Percentiles rank a stretch among this genome's conserved stretches.
Conservation (phyloP, 2,888 invertebrate species). For the Gortyna flavago region DNA sequence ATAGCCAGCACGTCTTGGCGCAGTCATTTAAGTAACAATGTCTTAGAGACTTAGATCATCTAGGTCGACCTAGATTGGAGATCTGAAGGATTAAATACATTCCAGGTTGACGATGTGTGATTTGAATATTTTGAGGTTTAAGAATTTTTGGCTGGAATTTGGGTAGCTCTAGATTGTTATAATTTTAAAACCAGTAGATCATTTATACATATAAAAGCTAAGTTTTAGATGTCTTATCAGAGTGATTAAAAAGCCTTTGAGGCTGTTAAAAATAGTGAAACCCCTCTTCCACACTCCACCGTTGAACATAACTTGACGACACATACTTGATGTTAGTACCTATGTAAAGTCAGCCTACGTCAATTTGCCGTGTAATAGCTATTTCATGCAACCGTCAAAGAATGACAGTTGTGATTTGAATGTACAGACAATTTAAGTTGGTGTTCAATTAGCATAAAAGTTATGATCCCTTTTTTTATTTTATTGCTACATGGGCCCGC, state of each 20-base stretch:
- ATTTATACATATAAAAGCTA: background rate
- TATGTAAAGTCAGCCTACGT: background rate
- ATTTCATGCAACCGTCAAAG: background rate
- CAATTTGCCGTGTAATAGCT: background rate
- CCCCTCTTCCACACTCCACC: background rate
- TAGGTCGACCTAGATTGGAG: slow-evolving; percentile 38
- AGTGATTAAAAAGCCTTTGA: background rate
- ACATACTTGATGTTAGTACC: background rate
- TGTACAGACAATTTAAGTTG: too few relatives aligned
- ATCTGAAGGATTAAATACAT: slow-evolving; percentile 42
- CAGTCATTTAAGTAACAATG: slow-evolving; percentile 55
- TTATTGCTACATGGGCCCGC: too few relatives aligned
- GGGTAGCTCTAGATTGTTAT: background rate
- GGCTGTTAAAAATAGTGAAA: background rate
- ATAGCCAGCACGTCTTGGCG: slow-evolving; percentile 38
- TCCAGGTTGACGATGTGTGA: slow-evolving; percentile 17
- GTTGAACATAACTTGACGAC: background rate
- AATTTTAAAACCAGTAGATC: background rate
- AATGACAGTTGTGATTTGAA: background rate
- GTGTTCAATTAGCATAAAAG: background rate
- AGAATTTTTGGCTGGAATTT: slow-evolving; percentile 15
- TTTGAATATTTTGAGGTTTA: slow-evolving; percentile 39
- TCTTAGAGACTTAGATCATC: slow-evolving; percentile 57
- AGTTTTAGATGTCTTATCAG: background rate
- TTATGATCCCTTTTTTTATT: too few relatives aligned